Evolutionary conservation across 2,797 vertebrate species (phyloP).

Genomic region (Pseudochirops corinnae): DNA sequence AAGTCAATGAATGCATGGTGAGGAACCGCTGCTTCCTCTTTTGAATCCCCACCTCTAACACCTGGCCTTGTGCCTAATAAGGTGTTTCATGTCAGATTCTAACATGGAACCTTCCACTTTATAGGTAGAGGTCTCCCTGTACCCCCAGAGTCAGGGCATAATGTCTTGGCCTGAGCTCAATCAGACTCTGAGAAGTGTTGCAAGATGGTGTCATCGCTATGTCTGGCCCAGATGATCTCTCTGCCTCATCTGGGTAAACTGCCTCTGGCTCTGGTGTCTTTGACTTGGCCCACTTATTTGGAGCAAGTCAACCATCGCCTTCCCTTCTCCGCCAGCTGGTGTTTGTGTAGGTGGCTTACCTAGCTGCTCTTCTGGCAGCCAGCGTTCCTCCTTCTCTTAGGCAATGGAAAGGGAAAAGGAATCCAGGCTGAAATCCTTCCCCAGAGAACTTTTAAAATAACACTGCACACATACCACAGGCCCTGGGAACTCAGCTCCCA

Average conservation of each 20-base stretch:
- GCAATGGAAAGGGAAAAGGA: background rate
- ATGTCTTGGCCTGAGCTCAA: background rate
- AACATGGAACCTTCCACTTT: background rate
- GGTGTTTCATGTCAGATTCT: background rate
- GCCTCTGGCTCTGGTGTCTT: background rate
- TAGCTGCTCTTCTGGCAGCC: background rate
- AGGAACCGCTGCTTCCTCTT: background rate
- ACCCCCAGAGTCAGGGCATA: background rate
- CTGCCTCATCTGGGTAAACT: background rate
- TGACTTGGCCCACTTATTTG: background rate
- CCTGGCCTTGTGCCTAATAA: background rate
- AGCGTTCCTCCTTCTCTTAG: background rate
- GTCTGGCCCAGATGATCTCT: background rate
- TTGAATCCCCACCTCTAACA: background rate
- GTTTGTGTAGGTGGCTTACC: slow-evolving; percentile 1
- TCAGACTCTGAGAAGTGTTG: background rate
- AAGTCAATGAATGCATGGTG: background rate
- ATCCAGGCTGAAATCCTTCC: background rate
- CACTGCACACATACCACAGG: background rate
- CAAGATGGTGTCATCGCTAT: background rate
- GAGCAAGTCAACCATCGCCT: background rate
- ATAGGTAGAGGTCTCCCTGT: background rate
- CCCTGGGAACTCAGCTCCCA: background rate
- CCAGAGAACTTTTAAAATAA: background rate
- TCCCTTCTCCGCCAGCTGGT: background rate